These are phyloP conservation scores for Listronotus oregonensis DNA, from an alignment of 1,140 invertebrate species.

Conservation along the genomic window DNA sequence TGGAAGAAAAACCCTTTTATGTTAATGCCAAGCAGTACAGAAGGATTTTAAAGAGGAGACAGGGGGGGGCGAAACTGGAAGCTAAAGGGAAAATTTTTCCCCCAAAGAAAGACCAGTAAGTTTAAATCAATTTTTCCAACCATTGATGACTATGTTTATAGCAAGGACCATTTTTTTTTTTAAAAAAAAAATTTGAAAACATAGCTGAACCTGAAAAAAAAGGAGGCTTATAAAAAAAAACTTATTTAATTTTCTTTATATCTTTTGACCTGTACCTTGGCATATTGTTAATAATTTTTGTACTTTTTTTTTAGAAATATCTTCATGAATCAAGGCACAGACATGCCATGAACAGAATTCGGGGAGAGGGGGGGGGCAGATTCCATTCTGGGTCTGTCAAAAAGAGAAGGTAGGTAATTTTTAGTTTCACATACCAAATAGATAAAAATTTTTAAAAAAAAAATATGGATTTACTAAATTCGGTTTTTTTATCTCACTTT, in stretches of 20 bases:
- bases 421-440: neutral
- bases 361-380: constrained; percentile 94
- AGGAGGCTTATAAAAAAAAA: too few species aligned
- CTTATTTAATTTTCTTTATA: too few species aligned
- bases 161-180: too few species aligned
- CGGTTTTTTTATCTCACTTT: too few species aligned
- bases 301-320: constrained; percentile 83
- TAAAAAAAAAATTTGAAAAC: too few species aligned
- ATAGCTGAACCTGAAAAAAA: too few species aligned
- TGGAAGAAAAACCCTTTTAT: constrained; percentile 93
- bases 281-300: neutral
- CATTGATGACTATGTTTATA: too few species aligned
- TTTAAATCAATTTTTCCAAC: too few species aligned
- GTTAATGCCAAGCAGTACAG: constrained; percentile 99
- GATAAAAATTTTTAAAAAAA: neutral
- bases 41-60: constrained; percentile 86
- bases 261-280: neutral
- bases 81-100: constrained; percentile 92
- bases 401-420: constrained; percentile 58
- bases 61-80: constrained; percentile 89
- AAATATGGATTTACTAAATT: too few species aligned
- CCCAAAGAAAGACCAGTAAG: constrained; percentile 91
- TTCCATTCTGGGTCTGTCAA: constrained; percentile 84
- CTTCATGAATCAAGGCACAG: constrained; percentile 97
- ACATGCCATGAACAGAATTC: constrained; percentile 96